phyloP scores from a whole-genome alignment of 2,797 vertebrate species.

The Podarcis lilfordi region DNA sequence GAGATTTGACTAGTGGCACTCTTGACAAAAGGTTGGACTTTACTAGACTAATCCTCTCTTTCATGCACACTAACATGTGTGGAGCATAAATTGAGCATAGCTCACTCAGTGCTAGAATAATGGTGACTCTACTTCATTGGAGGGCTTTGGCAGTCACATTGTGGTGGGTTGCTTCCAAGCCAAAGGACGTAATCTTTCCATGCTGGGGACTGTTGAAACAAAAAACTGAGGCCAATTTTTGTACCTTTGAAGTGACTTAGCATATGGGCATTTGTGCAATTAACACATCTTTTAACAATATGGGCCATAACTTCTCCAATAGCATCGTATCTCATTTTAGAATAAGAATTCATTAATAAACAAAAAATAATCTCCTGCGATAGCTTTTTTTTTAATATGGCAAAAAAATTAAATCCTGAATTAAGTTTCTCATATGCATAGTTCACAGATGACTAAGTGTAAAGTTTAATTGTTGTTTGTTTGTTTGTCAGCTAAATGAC shows the following conservation, averaged over 20 bases:
- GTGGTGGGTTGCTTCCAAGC: neutral
- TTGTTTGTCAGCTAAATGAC: constrained; percentile 5
- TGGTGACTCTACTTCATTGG: neutral
- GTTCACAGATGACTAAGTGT: constrained; percentile 40
- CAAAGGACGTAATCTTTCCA: neutral
- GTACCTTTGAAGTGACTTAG: constrained; percentile 31
- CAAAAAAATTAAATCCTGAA: constrained; percentile 3
- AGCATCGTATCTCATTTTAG: neutral
- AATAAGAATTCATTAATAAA: constrained; percentile 20
- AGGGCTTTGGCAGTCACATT: neutral
- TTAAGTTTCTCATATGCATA: constrained; percentile 34
- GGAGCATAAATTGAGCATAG: constrained; percentile 18
- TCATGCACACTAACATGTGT: constrained; percentile 1
- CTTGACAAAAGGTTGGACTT: constrained; percentile 9
- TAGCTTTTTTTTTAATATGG: constrained; percentile 20
- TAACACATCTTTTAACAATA: constrained; percentile 22
- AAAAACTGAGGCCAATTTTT: neutral
- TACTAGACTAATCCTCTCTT: constrained; percentile 10
- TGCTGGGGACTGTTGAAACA: neutral
- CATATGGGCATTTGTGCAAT: constrained; percentile 22
- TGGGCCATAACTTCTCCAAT: constrained; percentile 2
- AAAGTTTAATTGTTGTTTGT: constrained; percentile 44
- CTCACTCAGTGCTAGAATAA: neutral
- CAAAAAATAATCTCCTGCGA: neutral
- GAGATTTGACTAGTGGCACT: constrained; percentile 10